Conservation (phyloP, 1,140 invertebrate genomes). For the Leguminivora glycinivorella region DNA sequence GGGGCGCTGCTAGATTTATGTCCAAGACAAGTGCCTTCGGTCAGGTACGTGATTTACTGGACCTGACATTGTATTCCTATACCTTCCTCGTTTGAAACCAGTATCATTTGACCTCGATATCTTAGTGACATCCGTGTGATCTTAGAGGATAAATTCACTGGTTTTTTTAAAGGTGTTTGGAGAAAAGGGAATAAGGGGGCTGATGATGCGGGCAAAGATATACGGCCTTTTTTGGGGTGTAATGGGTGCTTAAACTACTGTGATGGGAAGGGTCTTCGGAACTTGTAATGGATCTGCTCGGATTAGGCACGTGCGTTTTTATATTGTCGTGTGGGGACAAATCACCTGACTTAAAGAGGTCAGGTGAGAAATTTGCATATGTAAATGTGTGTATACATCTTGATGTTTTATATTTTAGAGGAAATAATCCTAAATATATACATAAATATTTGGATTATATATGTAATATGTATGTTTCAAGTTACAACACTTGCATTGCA, state of each 20-base stretch:
- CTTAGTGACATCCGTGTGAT: background rate
- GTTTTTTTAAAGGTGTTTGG: background rate
- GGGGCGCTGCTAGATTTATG: conserved; percentile 59
- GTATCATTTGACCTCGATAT: background rate
- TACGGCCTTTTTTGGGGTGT: conserved; percentile 25
- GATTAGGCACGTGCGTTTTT: conserved; percentile 3
- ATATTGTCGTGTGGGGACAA: background rate
- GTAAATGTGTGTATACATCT: background rate
- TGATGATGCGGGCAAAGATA: conserved; percentile 21
- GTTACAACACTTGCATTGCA: too few species aligned
- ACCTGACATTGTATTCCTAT: background rate
- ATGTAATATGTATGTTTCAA: too few species aligned
- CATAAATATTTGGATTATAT: too few species aligned
- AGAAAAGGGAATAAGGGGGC: background rate
- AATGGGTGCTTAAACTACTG: conserved; percentile 29
- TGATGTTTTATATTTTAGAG: too few species aligned
- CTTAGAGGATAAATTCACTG: background rate
- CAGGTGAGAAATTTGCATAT: background rate
- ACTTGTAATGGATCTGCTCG: background rate
- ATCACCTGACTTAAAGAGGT: background rate
- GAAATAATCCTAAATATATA: too few species aligned
- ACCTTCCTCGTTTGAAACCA: background rate
- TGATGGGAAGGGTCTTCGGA: conserved; percentile 14
- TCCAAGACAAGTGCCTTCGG: conserved; percentile 60
- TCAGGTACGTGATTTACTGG: conserved; percentile 64